phyloP scores from a whole-genome alignment of 2,888 invertebrate species.

The Zonitis immaculata region DNA sequence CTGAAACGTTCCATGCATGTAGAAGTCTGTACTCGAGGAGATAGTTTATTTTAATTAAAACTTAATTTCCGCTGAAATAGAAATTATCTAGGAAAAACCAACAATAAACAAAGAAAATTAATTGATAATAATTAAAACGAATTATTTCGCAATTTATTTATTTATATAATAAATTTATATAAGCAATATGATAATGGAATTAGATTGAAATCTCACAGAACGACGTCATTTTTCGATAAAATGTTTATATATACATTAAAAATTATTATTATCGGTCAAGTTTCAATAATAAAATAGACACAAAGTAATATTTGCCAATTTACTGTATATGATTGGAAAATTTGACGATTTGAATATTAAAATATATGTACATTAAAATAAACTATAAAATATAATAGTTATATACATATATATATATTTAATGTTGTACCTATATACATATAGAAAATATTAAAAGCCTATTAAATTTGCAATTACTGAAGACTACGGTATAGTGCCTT shows the following conservation, averaged over 20 bases:
- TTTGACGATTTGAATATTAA: too few species aligned
- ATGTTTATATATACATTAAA: background rate
- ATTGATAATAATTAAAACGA: background rate
- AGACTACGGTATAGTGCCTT: background rate
- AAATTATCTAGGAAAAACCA: too few species aligned
- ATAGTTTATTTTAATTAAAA: too few species aligned
- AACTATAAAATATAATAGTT: too few species aligned
- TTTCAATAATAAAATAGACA: too few species aligned
- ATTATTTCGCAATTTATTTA: background rate
- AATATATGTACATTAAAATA: background rate
- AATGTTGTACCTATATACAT: too few species aligned
- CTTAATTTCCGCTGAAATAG: too few species aligned
- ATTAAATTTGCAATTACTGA: background rate
- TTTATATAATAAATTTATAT: background rate
- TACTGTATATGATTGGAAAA: too few species aligned
- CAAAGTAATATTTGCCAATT: too few species aligned
- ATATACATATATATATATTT: too few species aligned
- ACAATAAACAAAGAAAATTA: background rate
- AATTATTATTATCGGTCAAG: constrained; percentile 12
- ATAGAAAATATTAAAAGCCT: background rate
- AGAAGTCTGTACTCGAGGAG: too few species aligned
- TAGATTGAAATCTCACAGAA: background rate
- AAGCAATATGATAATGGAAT: background rate
- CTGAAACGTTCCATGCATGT: too few species aligned
- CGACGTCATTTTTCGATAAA: background rate